These are phyloP conservation scores for Urocyon cinereoargenteus DNA, from an alignment of 2,797 vertebrate genomes.

Conservation along the genomic window DNA sequence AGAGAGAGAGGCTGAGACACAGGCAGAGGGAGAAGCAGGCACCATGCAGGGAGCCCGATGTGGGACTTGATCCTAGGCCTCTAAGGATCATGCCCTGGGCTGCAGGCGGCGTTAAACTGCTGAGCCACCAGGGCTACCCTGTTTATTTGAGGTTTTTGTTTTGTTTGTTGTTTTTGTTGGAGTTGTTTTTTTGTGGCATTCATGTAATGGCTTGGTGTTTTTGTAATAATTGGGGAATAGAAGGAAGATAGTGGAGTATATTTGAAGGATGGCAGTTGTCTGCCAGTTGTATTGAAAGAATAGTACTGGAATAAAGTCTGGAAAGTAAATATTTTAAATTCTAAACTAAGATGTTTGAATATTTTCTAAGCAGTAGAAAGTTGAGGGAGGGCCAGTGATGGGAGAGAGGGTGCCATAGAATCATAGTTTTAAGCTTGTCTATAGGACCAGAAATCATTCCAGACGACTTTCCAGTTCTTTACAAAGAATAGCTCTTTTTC, in stretches of 20 bases:
- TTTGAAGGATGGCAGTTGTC: conserved; percentile 1
- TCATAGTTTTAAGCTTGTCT: neutral
- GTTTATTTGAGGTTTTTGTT: too few species aligned
- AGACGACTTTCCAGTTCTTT: neutral
- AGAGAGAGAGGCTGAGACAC: too few species aligned
- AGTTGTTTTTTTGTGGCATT: neutral
- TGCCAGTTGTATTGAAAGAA: neutral
- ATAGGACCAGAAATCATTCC: neutral
- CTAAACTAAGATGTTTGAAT: neutral
- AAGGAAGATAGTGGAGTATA: neutral
- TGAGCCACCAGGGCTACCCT: too few species aligned
- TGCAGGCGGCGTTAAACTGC: too few species aligned
- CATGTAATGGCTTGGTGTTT: neutral
- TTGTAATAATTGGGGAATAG: neutral
- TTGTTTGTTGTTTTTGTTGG: neutral
- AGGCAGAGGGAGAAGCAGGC: too few species aligned
- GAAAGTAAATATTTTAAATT: conserved; percentile 15
- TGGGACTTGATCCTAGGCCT: too few species aligned
- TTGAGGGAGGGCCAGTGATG: neutral
- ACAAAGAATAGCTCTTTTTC: conserved; percentile 13
- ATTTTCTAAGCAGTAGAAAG: conserved; percentile 1
- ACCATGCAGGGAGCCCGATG: too few species aligned
- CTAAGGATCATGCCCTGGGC: too few species aligned
- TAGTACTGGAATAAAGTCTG: neutral
- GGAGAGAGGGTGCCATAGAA: neutral